Evolutionary conservation across 2,888 invertebrate genomes (phyloP), one percentile per base, ranked within the genome.

Genomic region (Taphrorychus bicolor): DNA sequence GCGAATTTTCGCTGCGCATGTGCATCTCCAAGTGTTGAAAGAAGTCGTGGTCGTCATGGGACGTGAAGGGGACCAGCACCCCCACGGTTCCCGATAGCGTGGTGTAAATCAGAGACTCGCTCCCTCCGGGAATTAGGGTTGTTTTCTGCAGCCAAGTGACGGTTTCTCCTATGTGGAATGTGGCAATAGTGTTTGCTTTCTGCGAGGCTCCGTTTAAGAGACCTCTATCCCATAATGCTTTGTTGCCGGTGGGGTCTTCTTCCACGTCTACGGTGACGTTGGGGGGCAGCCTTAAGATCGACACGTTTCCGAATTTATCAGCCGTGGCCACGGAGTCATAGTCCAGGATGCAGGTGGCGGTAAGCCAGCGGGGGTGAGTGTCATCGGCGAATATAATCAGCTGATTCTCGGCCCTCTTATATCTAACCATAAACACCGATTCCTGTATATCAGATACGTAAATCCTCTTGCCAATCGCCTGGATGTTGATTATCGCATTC

Each of bases 1-100:
- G 98, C 0, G 97, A 88, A 83, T 97, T 93, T 82, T 99, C 98
- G 72, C 96, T 94, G 58, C 99, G 86, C 96, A 99, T 96, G 82
- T 99, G 98, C 98, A 99, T 99, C 83, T 99, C 99, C 71, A 99
- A 85, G 84, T 98, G 97, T 80, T 98, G 98, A 85, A 99, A 99
- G 82, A 99, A 98, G 81, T 99, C 99, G 76, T 97, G 97, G 82
- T 99, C 98, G 85, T 98, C 97, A 75, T 95, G 90, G 16, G 95
- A 95, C 0, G 96, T 95, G 78, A 98, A 97, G 0, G 97, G 96
- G 17, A 97, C 92, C 41, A 98, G 85, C 5, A 96, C 95, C 0
- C 97, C 97, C 0, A 98, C 92, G 0, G 95, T 90, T 2, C 98
- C 99, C 69, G 97, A 95, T 11, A 99, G 81, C 0, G 98, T 98